Percentiles rank a stretch among this genome's conserved stretches.
Evolutionary conservation across 2,113 vertebrate genomes (phyloP).

Genomic region (Rhynchopsitta pachyrhyncha): DNA sequence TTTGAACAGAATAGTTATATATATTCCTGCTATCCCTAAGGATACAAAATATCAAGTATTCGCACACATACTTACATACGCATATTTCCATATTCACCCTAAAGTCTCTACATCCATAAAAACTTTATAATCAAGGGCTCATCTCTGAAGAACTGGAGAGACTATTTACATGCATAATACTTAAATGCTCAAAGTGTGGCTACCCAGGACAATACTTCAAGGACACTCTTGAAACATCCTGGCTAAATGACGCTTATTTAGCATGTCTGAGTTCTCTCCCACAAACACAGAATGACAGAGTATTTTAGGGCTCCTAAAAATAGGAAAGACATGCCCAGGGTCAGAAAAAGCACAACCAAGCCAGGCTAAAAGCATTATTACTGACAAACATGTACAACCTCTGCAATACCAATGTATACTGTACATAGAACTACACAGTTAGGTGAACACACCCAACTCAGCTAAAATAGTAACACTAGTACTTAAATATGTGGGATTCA

Average conservation of each 20-base stretch:
- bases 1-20: background rate
- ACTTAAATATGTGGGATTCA: background rate
- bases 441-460: accelerated
- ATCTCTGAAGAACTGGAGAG: background rate
- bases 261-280: background rate
- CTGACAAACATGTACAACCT: background rate
- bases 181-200: background rate
- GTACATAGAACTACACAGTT: background rate
- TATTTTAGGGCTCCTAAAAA: background rate
- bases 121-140: background rate
- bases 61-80: background rate
- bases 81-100: background rate
- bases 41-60: background rate
- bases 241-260: background rate
- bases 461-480: background rate
- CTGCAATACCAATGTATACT: background rate
- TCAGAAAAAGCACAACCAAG: background rate
- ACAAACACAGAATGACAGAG: background rate
- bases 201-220: background rate
- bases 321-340: background rate
- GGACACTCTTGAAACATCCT: background rate
- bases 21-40: background rate
- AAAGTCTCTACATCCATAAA: background rate
- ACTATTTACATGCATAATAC: background rate
- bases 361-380: background rate